Base-by-base conservation (phyloP, 37 sponge, comb jelly and placozoan species). In the Eunapius fragilis region DNA sequence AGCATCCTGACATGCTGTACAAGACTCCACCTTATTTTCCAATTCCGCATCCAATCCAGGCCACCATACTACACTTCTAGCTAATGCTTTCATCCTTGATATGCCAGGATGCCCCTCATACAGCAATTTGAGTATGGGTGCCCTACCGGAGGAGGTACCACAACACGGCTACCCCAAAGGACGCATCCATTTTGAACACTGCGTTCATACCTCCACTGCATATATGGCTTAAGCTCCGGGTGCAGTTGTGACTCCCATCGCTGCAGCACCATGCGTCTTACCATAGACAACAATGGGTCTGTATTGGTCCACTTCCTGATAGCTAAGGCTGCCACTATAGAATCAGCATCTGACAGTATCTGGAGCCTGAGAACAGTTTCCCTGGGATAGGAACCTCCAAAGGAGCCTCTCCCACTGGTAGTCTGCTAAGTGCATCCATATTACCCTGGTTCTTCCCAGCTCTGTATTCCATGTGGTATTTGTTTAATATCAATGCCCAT, bases 31-130 rank as follows among this genome's bases (percentile, higher is more conserved):
- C 73, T 27, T 73, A 17, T 27, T 68, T 25, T 49, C 68, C 67
- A 84, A 17, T 12, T 75, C 35, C 41, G 26, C 22, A 73, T 87
- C 87, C 12, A 87, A 72, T 27, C 82, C 82, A 30, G 87, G 87
- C 87, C 87, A 87, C 87, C 87, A 87, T 12, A 70, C 87, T 30
- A 74, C 33, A 49, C 76, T n/a, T 47, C 69, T 73, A 23, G 87
- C 81, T 31, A 87, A 31, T 25, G 31, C 28, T n/a, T 87, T 87
- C 82, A 80, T 84, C 25, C 37, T 41, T 17, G 69, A 19, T 2
- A 75, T 38, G 37, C 84, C 84, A 17, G 84, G 87, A 73, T 87
- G 87, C 32, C 82, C 82, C 24, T 80, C 76, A 37, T 87, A 68
- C 17, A 80, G 76, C 35, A 74, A 24, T n/a, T 25, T 34, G 26